Evolutionary conservation across 2,888 invertebrate genomes (phyloP).

Genomic region (Tethea ocularis): DNA sequence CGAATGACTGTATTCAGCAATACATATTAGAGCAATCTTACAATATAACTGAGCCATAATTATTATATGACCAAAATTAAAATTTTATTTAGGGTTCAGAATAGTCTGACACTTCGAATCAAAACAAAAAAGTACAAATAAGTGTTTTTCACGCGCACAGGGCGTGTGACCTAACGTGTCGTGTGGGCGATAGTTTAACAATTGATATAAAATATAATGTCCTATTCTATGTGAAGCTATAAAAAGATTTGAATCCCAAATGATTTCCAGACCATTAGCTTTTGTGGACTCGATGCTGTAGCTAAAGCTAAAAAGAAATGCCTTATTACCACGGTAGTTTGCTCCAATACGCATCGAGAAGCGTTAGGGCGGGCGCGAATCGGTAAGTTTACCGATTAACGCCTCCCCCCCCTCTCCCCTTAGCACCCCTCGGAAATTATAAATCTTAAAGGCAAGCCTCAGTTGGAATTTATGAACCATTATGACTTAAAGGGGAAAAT

Average conservation of each 20-base stretch:
- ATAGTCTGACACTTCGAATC: too few species aligned
- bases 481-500: slow-evolving; percentile 50
- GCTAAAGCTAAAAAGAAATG: slow-evolving; percentile 28
- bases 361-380: slow-evolving; percentile 31
- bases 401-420: slow-evolving; percentile 12
- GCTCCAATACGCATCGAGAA: slow-evolving; percentile 30
- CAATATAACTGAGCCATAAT: too few species aligned
- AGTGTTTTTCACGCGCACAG: too few species aligned
- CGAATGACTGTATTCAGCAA: too few species aligned
- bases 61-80: too few species aligned
- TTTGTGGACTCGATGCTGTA: slow-evolving; percentile 6
- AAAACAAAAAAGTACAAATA: too few species aligned
- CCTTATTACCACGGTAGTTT: slow-evolving; percentile 21
- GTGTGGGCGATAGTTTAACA: background rate
- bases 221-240: background rate
- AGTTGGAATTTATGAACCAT: slow-evolving; percentile 53
- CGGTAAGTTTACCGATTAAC: slow-evolving; percentile 52
- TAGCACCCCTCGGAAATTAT: slow-evolving; percentile 52
- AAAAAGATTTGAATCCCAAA: background rate
- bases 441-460: slow-evolving; percentile 49
- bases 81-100: too few species aligned
- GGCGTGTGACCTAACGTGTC: too few species aligned
- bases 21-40: too few species aligned
- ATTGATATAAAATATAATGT: background rate
- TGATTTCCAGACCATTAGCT: slow-evolving; percentile 2